Conservation (phyloP, 2,888 invertebrate species). For the Neocrepidodera transversa region DNA sequence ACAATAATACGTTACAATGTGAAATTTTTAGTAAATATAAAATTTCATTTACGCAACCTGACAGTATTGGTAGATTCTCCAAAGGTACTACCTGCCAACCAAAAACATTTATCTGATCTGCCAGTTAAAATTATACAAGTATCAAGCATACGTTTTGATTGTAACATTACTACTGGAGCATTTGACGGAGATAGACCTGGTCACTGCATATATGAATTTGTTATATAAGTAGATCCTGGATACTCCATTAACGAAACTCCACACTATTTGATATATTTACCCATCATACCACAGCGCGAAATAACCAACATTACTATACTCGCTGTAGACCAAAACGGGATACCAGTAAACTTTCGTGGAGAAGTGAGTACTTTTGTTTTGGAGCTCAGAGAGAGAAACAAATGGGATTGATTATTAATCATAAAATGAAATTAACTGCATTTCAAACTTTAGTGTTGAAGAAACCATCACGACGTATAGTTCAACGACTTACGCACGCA, state of each 20-base stretch:
- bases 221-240: slow-evolving; percentile 47
- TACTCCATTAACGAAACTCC: slow-evolving; percentile 49
- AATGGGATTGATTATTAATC: slow-evolving; percentile 9
- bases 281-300: slow-evolving; percentile 26
- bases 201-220: slow-evolving; percentile 48
- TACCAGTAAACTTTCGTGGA: slow-evolving; percentile 40
- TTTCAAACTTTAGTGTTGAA: background rate
- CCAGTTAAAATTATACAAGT: too few relatives aligned
- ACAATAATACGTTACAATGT: slow-evolving; percentile 49
- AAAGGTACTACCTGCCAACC: slow-evolving; percentile 17
- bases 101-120: slow-evolving; percentile 36
- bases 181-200: slow-evolving; percentile 47
- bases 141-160: slow-evolving; percentile 39
- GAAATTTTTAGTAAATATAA: slow-evolving; percentile 29
- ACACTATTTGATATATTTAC: slow-evolving; percentile 51
- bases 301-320: slow-evolving; percentile 46
- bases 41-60: background rate
- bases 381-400: slow-evolving; percentile 21
- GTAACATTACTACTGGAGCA: slow-evolving; percentile 48
- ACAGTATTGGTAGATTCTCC: background rate
- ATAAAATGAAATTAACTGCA: background rate
- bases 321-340: slow-evolving; percentile 44
- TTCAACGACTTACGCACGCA: background rate
- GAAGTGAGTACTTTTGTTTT: slow-evolving; percentile 46
- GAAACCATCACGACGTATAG: background rate